A percentile compares a stretch with the other conserved stretches of the same genome.
These are phyloP conservation scores for Tridacna crocea DNA, from an alignment of 2,888 invertebrate genomes.

Conservation along the genomic window DNA sequence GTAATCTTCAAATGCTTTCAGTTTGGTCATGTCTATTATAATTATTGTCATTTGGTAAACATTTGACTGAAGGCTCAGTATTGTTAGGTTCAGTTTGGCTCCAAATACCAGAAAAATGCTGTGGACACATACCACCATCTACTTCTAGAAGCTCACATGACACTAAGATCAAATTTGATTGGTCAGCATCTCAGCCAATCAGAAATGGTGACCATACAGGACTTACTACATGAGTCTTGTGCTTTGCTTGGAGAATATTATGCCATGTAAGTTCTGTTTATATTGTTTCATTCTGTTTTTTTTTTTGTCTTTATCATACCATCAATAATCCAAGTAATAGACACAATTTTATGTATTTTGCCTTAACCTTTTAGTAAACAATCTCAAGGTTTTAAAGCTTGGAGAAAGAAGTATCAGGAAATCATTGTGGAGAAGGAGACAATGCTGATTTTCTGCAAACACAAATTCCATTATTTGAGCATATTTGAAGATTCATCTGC, in stretches of 20 bases:
- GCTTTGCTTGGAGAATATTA: constrained; percentile 76
- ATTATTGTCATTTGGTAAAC: too few relatives aligned
- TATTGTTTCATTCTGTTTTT: background rate
- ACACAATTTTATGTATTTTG: too few relatives aligned
- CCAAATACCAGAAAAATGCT: constrained; percentile 85
- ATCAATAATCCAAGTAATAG: background rate
- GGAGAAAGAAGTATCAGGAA: too few relatives aligned
- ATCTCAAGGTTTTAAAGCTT: too few relatives aligned
- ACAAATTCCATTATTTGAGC: too few relatives aligned
- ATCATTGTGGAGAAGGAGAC: too few relatives aligned
- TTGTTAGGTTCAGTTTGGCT: constrained; percentile 71
- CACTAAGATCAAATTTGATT: constrained; percentile 84
- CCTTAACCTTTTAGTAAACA: too few relatives aligned
- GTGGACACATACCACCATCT: constrained; percentile 90
- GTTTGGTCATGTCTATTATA: too few relatives aligned
- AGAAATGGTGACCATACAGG: constrained; percentile 56
- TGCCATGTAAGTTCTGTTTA: constrained; percentile 68
- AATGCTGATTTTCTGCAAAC: too few relatives aligned
- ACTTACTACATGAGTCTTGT: constrained; percentile 70
- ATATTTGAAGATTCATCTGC: too few relatives aligned
- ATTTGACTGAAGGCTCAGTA: background rate
- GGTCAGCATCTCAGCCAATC: constrained; percentile 54
- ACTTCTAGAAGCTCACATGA: constrained; percentile 90
- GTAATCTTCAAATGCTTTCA: too few relatives aligned
- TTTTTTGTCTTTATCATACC: background rate